Percentiles rank a stretch among this genome's conserved stretches.
phyloP scores from a whole-genome alignment of 1,140 invertebrate species.

The Musca vetustissima region DNA sequence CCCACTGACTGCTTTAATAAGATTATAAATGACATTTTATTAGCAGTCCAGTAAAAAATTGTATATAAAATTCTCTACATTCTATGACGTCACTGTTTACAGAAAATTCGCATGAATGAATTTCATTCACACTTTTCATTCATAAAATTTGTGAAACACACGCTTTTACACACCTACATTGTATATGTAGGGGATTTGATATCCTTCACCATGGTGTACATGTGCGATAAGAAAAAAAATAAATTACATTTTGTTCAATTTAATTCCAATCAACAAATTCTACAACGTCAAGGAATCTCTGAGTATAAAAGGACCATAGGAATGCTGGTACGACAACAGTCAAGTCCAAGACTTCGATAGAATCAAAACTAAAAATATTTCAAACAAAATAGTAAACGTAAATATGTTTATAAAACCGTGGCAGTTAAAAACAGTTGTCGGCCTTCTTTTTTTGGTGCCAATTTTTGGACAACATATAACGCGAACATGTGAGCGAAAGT shows the following conservation, averaged over 20 bases:
- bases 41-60: too few species aligned
- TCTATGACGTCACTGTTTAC: background rate
- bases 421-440: slow-evolving; percentile 28
- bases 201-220: slow-evolving; percentile 46
- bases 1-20: too few species aligned
- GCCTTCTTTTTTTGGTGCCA: slow-evolving; percentile 7
- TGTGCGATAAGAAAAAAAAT: slow-evolving; percentile 56
- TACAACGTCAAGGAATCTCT: background rate
- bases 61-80: too few species aligned
- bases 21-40: too few species aligned
- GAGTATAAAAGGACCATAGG: slow-evolving; percentile 6
- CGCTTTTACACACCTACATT: background rate
- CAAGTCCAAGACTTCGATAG: background rate
- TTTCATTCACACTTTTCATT: background rate
- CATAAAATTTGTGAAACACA: background rate
- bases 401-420: too few species aligned
- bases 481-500: background rate
- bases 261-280: slow-evolving; percentile 30
- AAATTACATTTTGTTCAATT: slow-evolving; percentile 42
- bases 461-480: background rate
- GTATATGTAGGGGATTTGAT: background rate
- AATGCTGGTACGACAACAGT: background rate
- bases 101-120: background rate
- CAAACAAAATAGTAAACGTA: too few species aligned
- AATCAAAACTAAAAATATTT: background rate